A percentile compares a stretch with the other conserved stretches of the same genome.
Conservation (phyloP, 2,888 invertebrate genomes). For the Drosophila mulleri region DNA sequence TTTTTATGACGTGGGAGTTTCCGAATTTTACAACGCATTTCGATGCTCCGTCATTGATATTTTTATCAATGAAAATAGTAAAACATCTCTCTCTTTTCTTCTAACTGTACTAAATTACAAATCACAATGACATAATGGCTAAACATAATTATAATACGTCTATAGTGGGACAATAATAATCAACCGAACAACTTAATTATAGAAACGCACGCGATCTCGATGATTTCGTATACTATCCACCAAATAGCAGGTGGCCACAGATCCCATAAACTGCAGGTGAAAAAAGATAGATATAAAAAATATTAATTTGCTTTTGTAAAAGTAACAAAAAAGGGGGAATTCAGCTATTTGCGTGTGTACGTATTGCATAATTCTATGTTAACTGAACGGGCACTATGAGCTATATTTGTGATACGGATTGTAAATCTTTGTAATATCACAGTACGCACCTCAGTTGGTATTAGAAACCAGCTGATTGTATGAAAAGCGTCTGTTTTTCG, state of each 20-base stretch:
- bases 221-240: constrained; percentile 81
- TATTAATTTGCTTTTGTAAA: not conserved
- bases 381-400: too few species aligned
- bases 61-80: constrained; percentile 65
- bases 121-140: constrained; percentile 63
- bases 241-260: constrained; percentile 76
- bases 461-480: constrained; percentile 77
- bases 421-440: too few species aligned
- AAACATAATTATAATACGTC: constrained; percentile 43
- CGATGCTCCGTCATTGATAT: constrained; percentile 43
- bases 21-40: constrained; percentile 48
- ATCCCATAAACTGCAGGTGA: constrained; percentile 71
- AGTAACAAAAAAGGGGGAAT: not conserved
- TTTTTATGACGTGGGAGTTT: constrained; percentile 52
- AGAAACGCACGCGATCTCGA: constrained; percentile 80
- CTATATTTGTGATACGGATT: too few species aligned
- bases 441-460: constrained; percentile 69
- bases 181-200: constrained; percentile 64
- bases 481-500: constrained; percentile 74
- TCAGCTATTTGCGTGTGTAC: not conserved
- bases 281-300: constrained; percentile 1
- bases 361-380: not conserved
- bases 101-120: constrained; percentile 58
- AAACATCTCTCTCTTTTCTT: not conserved
- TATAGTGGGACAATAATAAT: constrained; percentile 19